Conservation (phyloP, 2,888 invertebrate species). For the Oligia fasciuncula region DNA sequence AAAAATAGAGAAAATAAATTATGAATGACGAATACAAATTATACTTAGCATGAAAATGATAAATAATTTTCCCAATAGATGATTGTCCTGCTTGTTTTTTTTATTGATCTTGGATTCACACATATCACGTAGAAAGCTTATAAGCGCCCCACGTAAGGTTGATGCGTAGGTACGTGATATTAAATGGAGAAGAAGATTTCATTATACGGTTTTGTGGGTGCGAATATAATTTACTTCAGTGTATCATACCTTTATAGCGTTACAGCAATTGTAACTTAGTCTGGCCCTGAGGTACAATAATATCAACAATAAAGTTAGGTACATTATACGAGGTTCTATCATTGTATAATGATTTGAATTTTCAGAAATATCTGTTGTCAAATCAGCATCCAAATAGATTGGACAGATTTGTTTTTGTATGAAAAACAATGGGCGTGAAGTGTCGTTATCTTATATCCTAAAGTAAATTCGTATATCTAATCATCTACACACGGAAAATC, state of each 20-base stretch:
- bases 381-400: background rate
- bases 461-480: background rate
- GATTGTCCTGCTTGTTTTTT: conserved; percentile 18
- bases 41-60: background rate
- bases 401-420: background rate
- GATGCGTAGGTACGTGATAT: conserved; percentile 43
- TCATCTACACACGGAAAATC: background rate
- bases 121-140: conserved; percentile 30
- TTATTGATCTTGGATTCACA: conserved; percentile 33
- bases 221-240: background rate
- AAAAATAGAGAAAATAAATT: too few species aligned
- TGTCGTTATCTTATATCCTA: background rate
- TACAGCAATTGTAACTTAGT: background rate
- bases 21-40: too few species aligned
- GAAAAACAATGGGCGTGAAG: background rate
- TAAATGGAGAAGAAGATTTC: conserved; percentile 29
- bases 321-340: background rate
- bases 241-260: background rate
- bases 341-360: background rate
- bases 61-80: conserved; percentile 7
- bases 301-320: background rate
- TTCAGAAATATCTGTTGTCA: background rate
- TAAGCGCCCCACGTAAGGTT: conserved; percentile 32
- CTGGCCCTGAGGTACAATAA: background rate
- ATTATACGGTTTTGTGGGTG: background rate